Conservation (phyloP, 2,888 invertebrate genomes). For the Noctua comes region DNA sequence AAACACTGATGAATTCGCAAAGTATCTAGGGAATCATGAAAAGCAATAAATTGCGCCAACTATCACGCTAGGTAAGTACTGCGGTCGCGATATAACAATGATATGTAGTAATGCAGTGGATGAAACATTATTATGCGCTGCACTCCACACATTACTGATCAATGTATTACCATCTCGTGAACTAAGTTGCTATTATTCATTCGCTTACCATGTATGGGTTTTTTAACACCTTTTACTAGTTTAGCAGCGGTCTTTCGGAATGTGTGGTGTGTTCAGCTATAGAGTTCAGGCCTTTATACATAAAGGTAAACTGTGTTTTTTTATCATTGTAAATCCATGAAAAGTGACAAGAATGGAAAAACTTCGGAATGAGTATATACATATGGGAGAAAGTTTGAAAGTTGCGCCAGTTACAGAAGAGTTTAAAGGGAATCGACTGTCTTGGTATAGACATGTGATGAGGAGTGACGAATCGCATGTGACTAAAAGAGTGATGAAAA, state of each 20-base stretch:
- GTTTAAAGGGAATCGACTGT: background rate
- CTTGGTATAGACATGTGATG: background rate
- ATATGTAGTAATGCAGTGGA: conserved; percentile 50
- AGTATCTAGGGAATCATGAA: conserved; percentile 54
- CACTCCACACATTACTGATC: conserved; percentile 55
- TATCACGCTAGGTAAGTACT: conserved; percentile 54
- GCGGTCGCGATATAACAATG: conserved; percentile 53
- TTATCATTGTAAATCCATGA: background rate
- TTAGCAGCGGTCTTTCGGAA: background rate
- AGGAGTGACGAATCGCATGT: background rate
- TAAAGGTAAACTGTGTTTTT: background rate
- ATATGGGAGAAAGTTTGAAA: background rate
- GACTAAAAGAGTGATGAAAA: no score
- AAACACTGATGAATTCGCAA: conserved; percentile 51
- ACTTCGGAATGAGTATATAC: background rate
- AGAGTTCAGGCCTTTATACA: background rate
- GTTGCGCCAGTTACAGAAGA: background rate
- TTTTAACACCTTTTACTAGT: background rate
- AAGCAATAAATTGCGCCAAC: conserved; percentile 53
- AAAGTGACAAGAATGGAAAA: background rate
- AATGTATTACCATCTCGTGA: conserved; percentile 47
- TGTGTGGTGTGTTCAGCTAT: background rate
- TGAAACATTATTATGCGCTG: conserved; percentile 60
- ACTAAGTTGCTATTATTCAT: conserved; percentile 46
- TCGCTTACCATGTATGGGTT: background rate